Evolutionary conservation across 1,140 invertebrate species (phyloP), one percentile per base, ranked within the genome.

Genomic region (Arion vulgaris): DNA sequence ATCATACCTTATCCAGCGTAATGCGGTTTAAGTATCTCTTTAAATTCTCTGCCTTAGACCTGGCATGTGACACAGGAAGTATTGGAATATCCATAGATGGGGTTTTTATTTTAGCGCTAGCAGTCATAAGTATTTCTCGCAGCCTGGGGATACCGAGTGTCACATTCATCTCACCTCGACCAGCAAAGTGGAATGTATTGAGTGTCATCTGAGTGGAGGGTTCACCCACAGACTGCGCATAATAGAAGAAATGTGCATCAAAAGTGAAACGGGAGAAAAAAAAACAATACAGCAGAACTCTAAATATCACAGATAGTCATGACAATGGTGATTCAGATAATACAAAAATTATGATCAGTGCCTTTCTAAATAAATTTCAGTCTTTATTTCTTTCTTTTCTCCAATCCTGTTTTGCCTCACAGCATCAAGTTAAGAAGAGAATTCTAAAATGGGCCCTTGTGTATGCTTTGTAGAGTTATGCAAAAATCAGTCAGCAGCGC

Each of bases 141-240:
- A 99, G 93, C 87, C 98, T 94, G 0, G 98, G 98, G 86, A 99
- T 99, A 88, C 93, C 98, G 0, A 99, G 93, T 0, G 99, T 99
- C 0, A 99, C 98, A 92, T 99, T 99, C 98, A 99, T 99, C 93
- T 99, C 99, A 94, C 98, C 98, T 93, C 98, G 95, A 92, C 99
- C 99, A 87, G 99, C 98, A 93, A 99, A 99, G 91, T 99, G 99
- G 93, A 99, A 99, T 51, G 99, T 99, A 89, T 99, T 99, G 84
- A 99, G 92, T 87, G 99, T 99, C 98, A 99, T 99, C 93, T 99
- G 98, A 80, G 99, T 99, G 4, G 98, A 99, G 0, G 98, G 98
- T 93, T 99, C 99, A 82, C 98, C 98, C 86, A 99, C 96, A 15
- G 97, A 99, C 94, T 94, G 90, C 11, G 86, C 81, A 53, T 41